Percentiles rank a stretch among this genome's conserved stretches.
Evolutionary conservation across 1,140 invertebrate species (phyloP).

Genomic region (Condylostylus longicornis): DNA sequence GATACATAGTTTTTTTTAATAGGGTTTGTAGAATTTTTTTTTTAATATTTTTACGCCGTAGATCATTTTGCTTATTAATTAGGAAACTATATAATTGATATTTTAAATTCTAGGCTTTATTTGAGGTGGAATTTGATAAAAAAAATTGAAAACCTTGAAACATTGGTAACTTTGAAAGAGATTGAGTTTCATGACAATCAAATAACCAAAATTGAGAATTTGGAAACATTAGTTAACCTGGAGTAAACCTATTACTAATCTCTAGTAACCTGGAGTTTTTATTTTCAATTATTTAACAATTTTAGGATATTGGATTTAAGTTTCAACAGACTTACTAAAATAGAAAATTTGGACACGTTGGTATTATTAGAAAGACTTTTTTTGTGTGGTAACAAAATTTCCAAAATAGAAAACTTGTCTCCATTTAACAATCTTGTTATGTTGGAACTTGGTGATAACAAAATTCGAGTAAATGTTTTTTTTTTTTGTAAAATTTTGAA

Average conservation of each 20-base stretch:
- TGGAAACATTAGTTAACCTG: constrained; percentile 73
- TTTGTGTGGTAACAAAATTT: constrained; percentile 85
- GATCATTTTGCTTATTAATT: neutral
- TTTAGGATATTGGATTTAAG: constrained; percentile 82
- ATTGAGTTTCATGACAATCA: constrained; percentile 96
- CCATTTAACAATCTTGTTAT: constrained; percentile 64
- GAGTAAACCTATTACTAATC: constrained; percentile 54
- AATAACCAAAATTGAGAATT: constrained; percentile 77
- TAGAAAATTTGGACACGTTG: constrained; percentile 70
- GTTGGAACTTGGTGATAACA: constrained; percentile 91
- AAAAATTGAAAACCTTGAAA: constrained; percentile 77
- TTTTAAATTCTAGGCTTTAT: constrained; percentile 44
- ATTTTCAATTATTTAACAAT: constrained; percentile 13
- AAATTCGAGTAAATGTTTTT: constrained; percentile 53
- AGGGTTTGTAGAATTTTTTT: no score
- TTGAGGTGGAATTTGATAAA: constrained; percentile 91
- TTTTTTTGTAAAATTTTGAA: no score
- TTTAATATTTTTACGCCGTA: constrained; percentile 1
- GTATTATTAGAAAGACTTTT: constrained; percentile 74
- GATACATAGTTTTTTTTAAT: no score
- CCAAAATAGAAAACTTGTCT: constrained; percentile 80
- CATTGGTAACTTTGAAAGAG: constrained; percentile 59
- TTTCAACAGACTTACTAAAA: constrained; percentile 88
- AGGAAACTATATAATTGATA: neutral
- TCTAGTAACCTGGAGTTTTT: neutral